These are phyloP conservation scores for Zeuzera pyrina DNA, from an alignment of 2,888 invertebrate genomes.

Conservation along the genomic window DNA sequence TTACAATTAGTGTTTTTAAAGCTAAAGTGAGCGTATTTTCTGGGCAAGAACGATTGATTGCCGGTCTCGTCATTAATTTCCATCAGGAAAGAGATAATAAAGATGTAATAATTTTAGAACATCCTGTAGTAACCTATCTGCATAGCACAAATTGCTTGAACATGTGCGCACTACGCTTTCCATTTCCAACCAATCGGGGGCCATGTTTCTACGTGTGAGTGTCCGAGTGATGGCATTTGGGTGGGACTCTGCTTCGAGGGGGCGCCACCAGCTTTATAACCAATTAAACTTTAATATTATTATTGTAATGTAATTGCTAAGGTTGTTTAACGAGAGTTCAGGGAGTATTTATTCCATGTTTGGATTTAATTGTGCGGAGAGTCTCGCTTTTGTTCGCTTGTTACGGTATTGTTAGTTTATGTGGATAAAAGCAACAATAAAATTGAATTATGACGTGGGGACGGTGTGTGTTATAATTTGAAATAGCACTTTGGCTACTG, in stretches of 20 bases:
- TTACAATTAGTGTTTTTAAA: too few species aligned
- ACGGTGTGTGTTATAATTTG: too few species aligned
- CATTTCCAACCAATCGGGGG: constrained; percentile 26
- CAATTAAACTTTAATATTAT: constrained; percentile 41
- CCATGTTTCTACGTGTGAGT: constrained; percentile 26
- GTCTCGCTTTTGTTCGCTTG: too few species aligned
- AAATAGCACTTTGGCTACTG: too few species aligned
- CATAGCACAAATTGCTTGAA: constrained; percentile 38
- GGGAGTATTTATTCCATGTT: constrained; percentile 6
- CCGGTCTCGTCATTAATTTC: too few species aligned
- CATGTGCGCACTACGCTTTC: constrained; percentile 20
- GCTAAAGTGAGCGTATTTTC: too few species aligned
- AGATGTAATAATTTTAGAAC: constrained; percentile 11
- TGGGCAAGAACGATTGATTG: too few species aligned
- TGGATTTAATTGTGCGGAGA: constrained; percentile 4
- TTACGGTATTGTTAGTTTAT: too few species aligned
- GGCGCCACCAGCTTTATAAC: constrained; percentile 15
- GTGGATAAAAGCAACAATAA: too few species aligned
- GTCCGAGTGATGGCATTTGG: constrained; percentile 12
- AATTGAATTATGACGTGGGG: too few species aligned
- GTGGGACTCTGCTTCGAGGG: constrained; percentile 22
- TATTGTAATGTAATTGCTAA: constrained; percentile 23
- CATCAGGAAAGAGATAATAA: too few species aligned
- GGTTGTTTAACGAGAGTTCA: constrained; percentile 8
- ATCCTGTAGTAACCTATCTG: constrained; percentile 34